Base-by-base conservation (phyloP, 2,888 invertebrate genomes). In the Cinara cedri region DNA sequence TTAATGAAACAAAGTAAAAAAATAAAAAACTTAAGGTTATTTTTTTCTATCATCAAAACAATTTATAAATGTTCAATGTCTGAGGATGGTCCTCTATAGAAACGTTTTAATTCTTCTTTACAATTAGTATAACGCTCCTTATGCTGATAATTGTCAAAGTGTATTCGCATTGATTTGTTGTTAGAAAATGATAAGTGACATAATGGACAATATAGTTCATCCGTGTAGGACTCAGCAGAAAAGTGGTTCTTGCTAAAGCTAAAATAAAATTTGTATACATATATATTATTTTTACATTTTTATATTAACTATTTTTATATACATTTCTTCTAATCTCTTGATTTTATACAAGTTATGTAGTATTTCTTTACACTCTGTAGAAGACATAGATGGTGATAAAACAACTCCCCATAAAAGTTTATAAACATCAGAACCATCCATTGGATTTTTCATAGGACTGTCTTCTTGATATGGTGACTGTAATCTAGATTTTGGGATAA, bases 351-450 rank as follows among this genome's bases (percentile, higher is more conserved):
- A 51, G 24, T 70, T 78, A 42, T 51, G 34, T 13, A 49, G 9
- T 60, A 78, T 24, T 0, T 34, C 60, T 70, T 62, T 78, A 62
- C 78, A 70, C 24, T 78, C 78, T 11, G 14, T 21, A 63, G 10
- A 26, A 51, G 49, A 49, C 57, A 78, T 19, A 8, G 21, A 21
- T 24, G 19, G 6, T 21, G 68, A 68, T 19, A 78, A 70, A 11
- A 13, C 13, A 34, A 21, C 51, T 11, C 26, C 60, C 78, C 78
- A 78, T 10, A 78, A 1, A n/a, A 78, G 13, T 70, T 78, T 78
- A 60, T 70, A 78, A 51, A 78, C 78, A 70, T 78, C 78, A 51
- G 70, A 70, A 62, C 78, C 78, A 78, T 34, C 78, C 78, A 78
- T 78, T 11, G 78, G 78, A 60, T 70, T 60, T 51, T 60, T 51